phyloP scores from a whole-genome alignment of 2,113 vertebrate genomes.

The Callopanchax toddi region DNA sequence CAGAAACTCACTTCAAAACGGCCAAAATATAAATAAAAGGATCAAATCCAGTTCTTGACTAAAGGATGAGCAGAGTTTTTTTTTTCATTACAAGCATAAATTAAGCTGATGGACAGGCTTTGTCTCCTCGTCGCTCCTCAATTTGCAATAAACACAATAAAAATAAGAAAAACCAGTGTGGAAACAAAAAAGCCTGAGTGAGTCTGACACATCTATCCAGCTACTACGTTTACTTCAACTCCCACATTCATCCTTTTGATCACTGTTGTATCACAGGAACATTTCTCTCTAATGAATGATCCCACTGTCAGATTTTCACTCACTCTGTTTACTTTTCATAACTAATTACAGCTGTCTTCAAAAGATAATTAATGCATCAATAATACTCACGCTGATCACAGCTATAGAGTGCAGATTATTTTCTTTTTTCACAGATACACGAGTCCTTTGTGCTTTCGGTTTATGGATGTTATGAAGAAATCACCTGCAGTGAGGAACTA shows the following conservation, averaged over 20 bases:
- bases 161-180: slow-evolving; percentile 40
- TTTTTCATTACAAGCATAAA: too few relatives aligned
- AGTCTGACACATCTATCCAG: slow-evolving; percentile 30
- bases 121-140: too few relatives aligned
- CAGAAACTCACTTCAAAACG: not conserved
- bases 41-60: too few relatives aligned
- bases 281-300: slow-evolving; percentile 22
- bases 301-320: slow-evolving; percentile 9
- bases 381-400: not conserved
- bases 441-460: not conserved
- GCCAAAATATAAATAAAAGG: too few relatives aligned
- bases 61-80: too few relatives aligned
- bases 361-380: not conserved
- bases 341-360: slow-evolving; percentile 14
- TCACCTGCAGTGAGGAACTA: not conserved
- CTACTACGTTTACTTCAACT: slow-evolving; percentile 27
- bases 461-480: slow-evolving; percentile 7
- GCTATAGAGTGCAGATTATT: not conserved
- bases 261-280: slow-evolving; percentile 22
- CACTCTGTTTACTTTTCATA: slow-evolving; percentile 1
- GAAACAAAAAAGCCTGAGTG: slow-evolving; percentile 57
- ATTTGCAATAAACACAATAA: too few relatives aligned
- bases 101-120: too few relatives aligned
- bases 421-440: not conserved
- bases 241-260: slow-evolving; percentile 18